A percentile compares a stretch with the other conserved stretches of the same genome.
phyloP scores from a whole-genome alignment of 1,140 invertebrate genomes.

The Drosophila malerkotliana region DNA sequence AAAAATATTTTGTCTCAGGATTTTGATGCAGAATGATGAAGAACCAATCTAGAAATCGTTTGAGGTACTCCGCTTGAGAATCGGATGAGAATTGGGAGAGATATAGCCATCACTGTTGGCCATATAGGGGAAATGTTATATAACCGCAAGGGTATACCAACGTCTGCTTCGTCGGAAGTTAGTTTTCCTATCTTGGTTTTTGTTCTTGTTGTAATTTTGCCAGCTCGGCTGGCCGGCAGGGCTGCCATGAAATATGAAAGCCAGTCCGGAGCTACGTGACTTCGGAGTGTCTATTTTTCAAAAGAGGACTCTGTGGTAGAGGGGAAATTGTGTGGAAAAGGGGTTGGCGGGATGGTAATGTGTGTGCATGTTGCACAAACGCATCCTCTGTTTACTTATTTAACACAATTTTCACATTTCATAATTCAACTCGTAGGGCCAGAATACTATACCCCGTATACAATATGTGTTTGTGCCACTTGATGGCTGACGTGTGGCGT shows the following conservation, averaged over 20 bases:
- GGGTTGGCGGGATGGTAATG: conserved; percentile 3
- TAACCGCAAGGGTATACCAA: no score
- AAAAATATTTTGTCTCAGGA: no score
- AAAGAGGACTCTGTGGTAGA: background rate
- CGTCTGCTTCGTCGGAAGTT: no score
- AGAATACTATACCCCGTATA: background rate
- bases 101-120: no score
- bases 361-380: conserved; percentile 45
- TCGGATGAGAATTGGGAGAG: no score
- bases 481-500: conserved; percentile 16
- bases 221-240: conserved; percentile 11
- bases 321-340: background rate
- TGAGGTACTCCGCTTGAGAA: no score
- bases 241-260: conserved; percentile 59
- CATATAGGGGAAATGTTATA: no score
- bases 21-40: no score
- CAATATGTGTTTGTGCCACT: background rate
- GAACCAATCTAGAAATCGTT: no score
- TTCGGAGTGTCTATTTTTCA: conserved; percentile 39
- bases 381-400: conserved; percentile 74
- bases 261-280: conserved; percentile 61
- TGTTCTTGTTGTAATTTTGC: conserved; percentile 8
- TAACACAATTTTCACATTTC: conserved; percentile 78
- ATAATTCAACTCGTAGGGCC: conserved; percentile 49
- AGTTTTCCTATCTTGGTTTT: no score